These are phyloP conservation scores for Salminus brasiliensis DNA, from an alignment of 2,113 vertebrate species.

Conservation along the genomic window DNA sequence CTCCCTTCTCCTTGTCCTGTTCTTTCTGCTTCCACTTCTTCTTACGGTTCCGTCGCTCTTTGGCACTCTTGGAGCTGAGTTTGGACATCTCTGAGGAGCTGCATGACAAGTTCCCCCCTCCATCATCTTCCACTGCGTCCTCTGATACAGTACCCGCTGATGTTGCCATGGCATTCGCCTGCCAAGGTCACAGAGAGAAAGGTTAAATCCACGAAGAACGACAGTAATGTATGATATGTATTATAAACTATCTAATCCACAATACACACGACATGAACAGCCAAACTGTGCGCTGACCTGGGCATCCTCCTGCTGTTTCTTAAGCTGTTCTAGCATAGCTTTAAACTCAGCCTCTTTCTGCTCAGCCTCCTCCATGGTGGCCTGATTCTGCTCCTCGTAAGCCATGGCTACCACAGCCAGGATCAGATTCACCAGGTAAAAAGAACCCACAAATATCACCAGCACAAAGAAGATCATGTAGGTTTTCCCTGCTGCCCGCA, in stretches of 20 bases:
- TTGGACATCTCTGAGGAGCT: conserved; percentile 97
- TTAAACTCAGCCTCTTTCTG: conserved; percentile 97
- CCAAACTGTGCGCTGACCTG: conserved; percentile 75
- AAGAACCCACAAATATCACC: conserved; percentile 98
- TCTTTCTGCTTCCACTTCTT: conserved; percentile 94
- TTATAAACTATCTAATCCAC: background rate
- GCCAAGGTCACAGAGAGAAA: background rate
- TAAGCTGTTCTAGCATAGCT: conserved; percentile 95
- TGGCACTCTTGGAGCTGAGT: conserved; percentile 96
- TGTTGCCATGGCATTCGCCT: conserved; percentile 93
- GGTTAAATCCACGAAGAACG: background rate
- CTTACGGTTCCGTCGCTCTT: conserved; percentile 93
- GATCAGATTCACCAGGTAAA: conserved; percentile 97
- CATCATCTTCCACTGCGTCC: conserved; percentile 90
- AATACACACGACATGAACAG: background rate
- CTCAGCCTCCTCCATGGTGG: conserved; percentile 93
- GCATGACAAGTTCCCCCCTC: conserved; percentile 86
- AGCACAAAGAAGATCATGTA: conserved; percentile 99
- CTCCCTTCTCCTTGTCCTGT: conserved; percentile 94
- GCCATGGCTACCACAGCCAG: conserved; percentile 99
- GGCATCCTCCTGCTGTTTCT: conserved; percentile 92
- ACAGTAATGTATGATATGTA: too few relatives aligned
- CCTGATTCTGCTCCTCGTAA: conserved; percentile 98
- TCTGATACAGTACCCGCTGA: conserved; percentile 95
- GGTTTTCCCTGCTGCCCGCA: conserved; percentile 95